These are phyloP conservation scores for Xestia xanthographa DNA, from an alignment of 2,888 invertebrate species.

Conservation along the genomic window DNA sequence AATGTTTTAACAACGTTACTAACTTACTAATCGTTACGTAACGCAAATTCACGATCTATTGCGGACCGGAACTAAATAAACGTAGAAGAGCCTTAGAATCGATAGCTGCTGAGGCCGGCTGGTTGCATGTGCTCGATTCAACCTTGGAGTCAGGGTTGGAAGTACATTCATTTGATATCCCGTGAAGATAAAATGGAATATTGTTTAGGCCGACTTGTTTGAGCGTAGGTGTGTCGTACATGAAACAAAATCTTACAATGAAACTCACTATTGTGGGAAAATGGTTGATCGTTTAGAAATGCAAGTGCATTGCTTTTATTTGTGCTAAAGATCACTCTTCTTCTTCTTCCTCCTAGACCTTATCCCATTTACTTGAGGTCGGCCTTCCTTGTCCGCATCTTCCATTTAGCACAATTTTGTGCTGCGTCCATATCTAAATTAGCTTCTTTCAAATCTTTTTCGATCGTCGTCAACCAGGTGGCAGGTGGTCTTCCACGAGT, in stretches of 20 bases:
- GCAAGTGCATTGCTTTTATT: constrained; percentile 2
- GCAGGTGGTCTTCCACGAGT: too few species aligned
- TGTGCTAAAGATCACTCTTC: neutral
- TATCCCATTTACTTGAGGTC: too few species aligned
- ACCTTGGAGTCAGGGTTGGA: constrained; percentile 82
- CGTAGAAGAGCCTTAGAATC: constrained; percentile 76
- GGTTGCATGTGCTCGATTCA: constrained; percentile 73
- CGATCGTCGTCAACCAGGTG: too few species aligned
- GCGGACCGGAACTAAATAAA: constrained; percentile 78
- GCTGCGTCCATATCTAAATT: too few species aligned
- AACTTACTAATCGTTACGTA: constrained; percentile 61
- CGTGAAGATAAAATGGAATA: constrained; percentile 71
- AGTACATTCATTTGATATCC: constrained; percentile 75
- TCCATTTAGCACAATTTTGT: too few species aligned
- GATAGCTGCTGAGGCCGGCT: constrained; percentile 75
- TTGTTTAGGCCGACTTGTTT: constrained; percentile 68
- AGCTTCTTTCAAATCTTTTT: too few species aligned
- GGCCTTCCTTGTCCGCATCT: too few species aligned
- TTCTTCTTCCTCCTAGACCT: too few species aligned
- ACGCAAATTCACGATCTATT: constrained; percentile 58
- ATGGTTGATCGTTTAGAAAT: constrained; percentile 22
- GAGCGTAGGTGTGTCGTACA: constrained; percentile 20
- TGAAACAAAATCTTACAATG: constrained; percentile 40
- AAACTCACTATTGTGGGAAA: constrained; percentile 22
- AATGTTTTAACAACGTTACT: constrained; percentile 56